Percentiles rank a stretch among this genome's conserved stretches.
Evolutionary conservation across 2,113 vertebrate genomes (phyloP).

Genomic region (Leuciscus idus): DNA sequence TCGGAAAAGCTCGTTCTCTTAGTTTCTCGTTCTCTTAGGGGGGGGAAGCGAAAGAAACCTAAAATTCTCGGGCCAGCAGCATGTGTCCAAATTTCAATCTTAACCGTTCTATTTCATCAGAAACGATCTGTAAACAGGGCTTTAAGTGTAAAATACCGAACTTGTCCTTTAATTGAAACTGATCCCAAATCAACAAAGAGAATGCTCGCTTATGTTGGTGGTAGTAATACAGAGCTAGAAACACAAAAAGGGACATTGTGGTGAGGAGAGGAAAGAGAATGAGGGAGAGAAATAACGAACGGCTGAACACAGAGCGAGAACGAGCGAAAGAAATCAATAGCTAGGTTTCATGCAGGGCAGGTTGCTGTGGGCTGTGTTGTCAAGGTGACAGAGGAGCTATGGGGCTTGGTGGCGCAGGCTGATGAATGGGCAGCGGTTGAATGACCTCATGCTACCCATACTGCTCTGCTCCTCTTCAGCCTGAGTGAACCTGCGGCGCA

Average conservation of each 20-base stretch:
- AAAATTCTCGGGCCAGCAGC: too few species aligned
- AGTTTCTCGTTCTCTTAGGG: too few species aligned
- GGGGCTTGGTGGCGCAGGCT: conserved; percentile 82
- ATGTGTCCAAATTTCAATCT: too few species aligned
- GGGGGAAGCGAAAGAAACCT: too few species aligned
- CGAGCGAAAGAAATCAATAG: conserved; percentile 68
- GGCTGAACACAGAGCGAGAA: conserved; percentile 36
- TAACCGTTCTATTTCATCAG: too few species aligned
- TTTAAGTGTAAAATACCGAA: too few species aligned
- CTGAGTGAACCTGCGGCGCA: conserved; percentile 29
- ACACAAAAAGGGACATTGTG: conserved; percentile 34
- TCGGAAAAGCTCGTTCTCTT: too few species aligned
- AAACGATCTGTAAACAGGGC: too few species aligned
- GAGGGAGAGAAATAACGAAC: conserved; percentile 46
- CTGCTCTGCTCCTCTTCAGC: conserved; percentile 26
- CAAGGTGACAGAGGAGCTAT: conserved; percentile 91
- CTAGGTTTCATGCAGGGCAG: conserved; percentile 83
- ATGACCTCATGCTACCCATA: conserved; percentile 57
- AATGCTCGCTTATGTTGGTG: not conserved
- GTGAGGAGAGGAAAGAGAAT: conserved; percentile 44
- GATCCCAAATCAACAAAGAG: conserved; percentile 3
- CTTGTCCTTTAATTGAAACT: not conserved
- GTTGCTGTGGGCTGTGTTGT: conserved; percentile 83
- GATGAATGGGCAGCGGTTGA: conserved; percentile 73
- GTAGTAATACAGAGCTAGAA: conserved; percentile 23